phyloP scores from a whole-genome alignment of 2,888 invertebrate species.

The Drosophila testacea region DNA sequence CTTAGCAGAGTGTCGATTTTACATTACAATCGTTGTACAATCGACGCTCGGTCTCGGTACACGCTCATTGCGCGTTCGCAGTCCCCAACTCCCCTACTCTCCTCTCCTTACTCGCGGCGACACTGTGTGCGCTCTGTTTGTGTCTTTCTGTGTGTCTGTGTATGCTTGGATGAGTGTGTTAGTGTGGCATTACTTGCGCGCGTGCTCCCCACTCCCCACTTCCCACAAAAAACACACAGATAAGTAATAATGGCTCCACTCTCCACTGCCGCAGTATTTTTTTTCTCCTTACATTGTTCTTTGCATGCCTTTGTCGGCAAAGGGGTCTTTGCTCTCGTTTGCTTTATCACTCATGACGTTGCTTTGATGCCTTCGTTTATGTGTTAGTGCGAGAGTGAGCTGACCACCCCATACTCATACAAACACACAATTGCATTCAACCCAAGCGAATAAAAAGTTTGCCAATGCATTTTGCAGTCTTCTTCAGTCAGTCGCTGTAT shows the following conservation, averaged over 20 bases:
- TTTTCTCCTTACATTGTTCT: constrained; percentile 48
- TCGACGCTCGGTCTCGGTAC: constrained; percentile 71
- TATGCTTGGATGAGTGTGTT: constrained; percentile 10
- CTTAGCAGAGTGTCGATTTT: constrained; percentile 75
- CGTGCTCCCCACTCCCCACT: constrained; percentile 44
- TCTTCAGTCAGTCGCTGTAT: constrained; percentile 37
- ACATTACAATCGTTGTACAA: constrained; percentile 83
- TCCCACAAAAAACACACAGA: constrained; percentile 34
- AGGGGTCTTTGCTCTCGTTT: constrained; percentile 71
- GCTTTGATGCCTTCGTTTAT: constrained; percentile 41
- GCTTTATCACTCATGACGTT: constrained; percentile 61
- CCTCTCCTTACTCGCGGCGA: constrained; percentile 12
- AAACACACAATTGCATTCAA: constrained; percentile 16
- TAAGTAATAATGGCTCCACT: constrained; percentile 64
- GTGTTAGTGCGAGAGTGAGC: constrained; percentile 25
- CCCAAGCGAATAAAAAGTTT: constrained; percentile 17
- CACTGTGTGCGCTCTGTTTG: constrained; percentile 36
- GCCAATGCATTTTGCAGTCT: constrained; percentile 35
- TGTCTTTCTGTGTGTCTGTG: constrained; percentile 20
- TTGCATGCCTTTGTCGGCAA: constrained; percentile 52
- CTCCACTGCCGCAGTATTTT: constrained; percentile 51
- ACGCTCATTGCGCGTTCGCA: constrained; percentile 73
- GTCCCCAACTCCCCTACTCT: constrained; percentile 18
- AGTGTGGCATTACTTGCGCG: constrained; percentile 62
- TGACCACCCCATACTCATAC: constrained; percentile 17